A percentile compares a stretch with the other conserved stretches of the same genome.
phyloP scores from a whole-genome alignment of 2,888 invertebrate species.

The Tetramorium bicarinatum region DNA sequence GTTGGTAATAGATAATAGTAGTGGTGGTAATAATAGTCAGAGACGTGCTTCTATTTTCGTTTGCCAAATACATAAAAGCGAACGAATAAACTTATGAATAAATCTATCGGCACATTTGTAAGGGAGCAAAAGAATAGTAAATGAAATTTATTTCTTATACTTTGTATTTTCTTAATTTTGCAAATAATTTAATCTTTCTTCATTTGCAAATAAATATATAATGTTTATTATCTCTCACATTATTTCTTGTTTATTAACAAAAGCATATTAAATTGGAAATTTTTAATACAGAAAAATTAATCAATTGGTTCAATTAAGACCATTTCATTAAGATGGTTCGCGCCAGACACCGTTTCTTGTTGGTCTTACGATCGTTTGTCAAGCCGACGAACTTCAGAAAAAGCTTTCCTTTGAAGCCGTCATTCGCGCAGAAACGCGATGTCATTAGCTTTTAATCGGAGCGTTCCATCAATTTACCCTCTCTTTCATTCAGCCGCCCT shows the following conservation, averaged over 20 bases:
- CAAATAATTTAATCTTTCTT: background rate
- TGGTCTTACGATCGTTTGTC: slow-evolving; percentile 51
- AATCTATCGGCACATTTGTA: background rate
- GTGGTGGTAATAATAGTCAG: background rate
- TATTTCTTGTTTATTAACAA: slow-evolving; percentile 11
- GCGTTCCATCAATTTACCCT: slow-evolving; percentile 58
- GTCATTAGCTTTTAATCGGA: slow-evolving; percentile 60
- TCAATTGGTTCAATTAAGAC: slow-evolving; percentile 46
- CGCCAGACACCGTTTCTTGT: slow-evolving; percentile 50
- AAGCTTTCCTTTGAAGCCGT: slow-evolving; percentile 55
- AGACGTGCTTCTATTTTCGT: background rate
- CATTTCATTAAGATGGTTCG: slow-evolving; percentile 43
- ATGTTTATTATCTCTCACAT: background rate
- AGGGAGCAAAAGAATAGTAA: background rate
- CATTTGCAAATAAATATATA: background rate
- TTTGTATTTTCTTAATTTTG: background rate
- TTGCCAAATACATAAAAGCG: background rate
- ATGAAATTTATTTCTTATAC: background rate
- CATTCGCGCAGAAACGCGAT: slow-evolving; percentile 56
- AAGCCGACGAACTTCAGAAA: slow-evolving; percentile 49
- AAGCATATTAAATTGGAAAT: slow-evolving; percentile 1
- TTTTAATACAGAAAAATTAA: slow-evolving; percentile 25
- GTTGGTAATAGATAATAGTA: slow-evolving; percentile 11
- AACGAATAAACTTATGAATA: background rate
- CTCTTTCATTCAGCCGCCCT: slow-evolving; percentile 42